A percentile compares a stretch with the other conserved stretches of the same genome.
Evolutionary conservation across 2,113 vertebrate species (phyloP).

Genomic region (Carettochelys insculpta): DNA sequence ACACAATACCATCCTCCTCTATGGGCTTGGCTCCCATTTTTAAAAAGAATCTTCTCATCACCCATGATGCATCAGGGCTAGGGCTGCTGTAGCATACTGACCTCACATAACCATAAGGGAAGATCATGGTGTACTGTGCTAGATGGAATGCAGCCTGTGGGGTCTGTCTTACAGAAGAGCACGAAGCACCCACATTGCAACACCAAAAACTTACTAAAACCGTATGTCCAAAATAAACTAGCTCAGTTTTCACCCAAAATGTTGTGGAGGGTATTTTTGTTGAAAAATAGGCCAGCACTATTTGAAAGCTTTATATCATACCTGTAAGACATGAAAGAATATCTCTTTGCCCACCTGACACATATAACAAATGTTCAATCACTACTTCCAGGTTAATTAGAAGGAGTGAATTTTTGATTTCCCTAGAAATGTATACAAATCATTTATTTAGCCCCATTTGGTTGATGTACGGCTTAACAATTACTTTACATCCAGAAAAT

Average conservation of each 20-base stretch:
- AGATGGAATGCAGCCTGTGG: neutral
- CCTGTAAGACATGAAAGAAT: neutral
- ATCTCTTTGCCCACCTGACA: neutral
- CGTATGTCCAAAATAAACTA: neutral
- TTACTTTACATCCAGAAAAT: neutral
- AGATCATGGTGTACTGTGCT: neutral
- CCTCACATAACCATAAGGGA: neutral
- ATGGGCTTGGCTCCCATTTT: neutral
- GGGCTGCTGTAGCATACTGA: neutral
- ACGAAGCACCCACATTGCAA: neutral
- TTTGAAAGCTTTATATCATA: neutral
- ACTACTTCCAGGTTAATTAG: rapidly evolving
- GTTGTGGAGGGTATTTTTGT: neutral
- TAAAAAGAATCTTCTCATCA: neutral
- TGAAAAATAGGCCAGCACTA: neutral
- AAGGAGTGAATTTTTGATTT: neutral
- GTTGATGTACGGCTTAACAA: neutral
- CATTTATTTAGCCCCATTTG: neutral
- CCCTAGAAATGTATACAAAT: neutral
- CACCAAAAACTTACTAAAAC: neutral
- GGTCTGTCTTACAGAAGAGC: neutral
- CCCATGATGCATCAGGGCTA: neutral
- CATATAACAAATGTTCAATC: neutral
- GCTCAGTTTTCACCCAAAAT: neutral
- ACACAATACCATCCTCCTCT: neutral